phyloP scores from a whole-genome alignment of 2,797 vertebrate genomes.

The Hybognathus amarus region DNA sequence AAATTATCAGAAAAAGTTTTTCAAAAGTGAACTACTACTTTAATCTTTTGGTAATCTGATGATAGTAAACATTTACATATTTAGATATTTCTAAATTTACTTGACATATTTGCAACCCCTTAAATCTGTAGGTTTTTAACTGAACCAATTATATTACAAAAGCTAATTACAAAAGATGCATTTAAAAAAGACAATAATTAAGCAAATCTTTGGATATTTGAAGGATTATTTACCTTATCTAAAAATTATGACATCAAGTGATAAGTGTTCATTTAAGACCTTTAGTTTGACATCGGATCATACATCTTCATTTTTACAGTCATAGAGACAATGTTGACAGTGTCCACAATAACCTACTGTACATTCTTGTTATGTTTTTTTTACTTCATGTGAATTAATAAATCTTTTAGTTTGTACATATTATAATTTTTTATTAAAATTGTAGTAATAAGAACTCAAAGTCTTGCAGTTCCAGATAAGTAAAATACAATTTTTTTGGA shows the following conservation, averaged over 20 bases:
- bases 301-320: not conserved
- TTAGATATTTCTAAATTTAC: not conserved
- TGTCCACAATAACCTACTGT: not conserved
- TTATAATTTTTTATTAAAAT: not conserved
- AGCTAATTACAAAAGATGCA: not conserved
- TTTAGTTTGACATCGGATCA: not conserved
- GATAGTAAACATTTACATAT: not conserved
- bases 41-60: not conserved
- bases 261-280: constrained; percentile 4
- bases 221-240: not conserved
- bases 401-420: not conserved
- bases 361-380: not conserved
- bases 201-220: not conserved
- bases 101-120: too few species aligned
- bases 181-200: not conserved
- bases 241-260: not conserved
- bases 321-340: constrained; percentile 1
- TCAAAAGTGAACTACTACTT: too few species aligned
- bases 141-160: not conserved
- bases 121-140: not conserved
- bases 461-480: not conserved
- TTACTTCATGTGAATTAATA: not conserved
- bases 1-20: too few species aligned
- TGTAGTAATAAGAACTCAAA: not conserved
- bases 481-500: not conserved